phyloP scores from a whole-genome alignment of 2,888 invertebrate genomes.

The Eilema sororculum region DNA sequence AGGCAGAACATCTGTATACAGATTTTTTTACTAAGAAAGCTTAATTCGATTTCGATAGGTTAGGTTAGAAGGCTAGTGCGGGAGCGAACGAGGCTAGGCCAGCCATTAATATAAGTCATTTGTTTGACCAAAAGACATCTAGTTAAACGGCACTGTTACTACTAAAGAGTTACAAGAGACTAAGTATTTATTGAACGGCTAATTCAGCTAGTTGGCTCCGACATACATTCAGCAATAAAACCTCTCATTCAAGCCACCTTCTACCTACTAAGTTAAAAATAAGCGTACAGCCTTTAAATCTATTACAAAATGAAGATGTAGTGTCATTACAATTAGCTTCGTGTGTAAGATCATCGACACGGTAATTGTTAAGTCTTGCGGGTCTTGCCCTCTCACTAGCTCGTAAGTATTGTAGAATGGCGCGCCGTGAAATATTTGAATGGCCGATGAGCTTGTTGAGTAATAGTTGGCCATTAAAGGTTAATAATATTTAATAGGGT shows the following conservation, averaged over 20 bases:
- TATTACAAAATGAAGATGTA: background rate
- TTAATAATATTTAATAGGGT: slow-evolving; percentile 13
- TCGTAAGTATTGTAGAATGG: background rate
- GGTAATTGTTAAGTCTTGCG: slow-evolving; percentile 4
- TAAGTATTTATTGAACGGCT: no score
- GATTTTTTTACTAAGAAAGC: no score
- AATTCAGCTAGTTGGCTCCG: no score
- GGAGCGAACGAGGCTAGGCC: no score
- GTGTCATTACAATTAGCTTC: slow-evolving; percentile 3
- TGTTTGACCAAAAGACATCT: no score
- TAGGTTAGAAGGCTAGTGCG: no score
- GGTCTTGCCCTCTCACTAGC: slow-evolving; percentile 25
- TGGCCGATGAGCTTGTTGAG: slow-evolving; percentile 10
- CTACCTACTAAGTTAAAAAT: background rate
- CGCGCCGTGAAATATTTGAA: slow-evolving; percentile 11
- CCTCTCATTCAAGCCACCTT: background rate
- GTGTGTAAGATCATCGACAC: background rate
- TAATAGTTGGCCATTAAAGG: slow-evolving; percentile 7
- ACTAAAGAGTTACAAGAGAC: no score
- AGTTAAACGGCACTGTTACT: no score
- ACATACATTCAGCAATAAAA: background rate
- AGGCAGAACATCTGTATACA: no score
- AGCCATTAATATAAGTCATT: no score
- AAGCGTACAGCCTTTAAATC: background rate
- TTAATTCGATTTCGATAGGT: no score